Base-by-base conservation (phyloP, 2,113 vertebrate genomes). In the Micronycteris hirsuta region DNA sequence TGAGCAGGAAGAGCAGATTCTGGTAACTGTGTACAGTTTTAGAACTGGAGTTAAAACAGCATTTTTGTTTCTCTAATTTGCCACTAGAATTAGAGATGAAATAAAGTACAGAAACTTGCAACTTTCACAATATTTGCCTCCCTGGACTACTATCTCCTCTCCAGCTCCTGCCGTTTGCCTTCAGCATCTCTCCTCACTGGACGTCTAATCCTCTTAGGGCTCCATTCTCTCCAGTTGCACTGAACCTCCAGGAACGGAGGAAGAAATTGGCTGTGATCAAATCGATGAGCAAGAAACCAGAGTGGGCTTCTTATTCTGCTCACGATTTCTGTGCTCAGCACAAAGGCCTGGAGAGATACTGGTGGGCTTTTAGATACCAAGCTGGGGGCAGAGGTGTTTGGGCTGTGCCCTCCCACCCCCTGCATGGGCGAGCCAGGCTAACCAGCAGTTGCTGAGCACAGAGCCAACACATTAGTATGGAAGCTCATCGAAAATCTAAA, bases 151-250 rank as follows among this genome's bases (percentile, higher is more conserved):
- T 41, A 78, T 31, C 54, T 38, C 52, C n/a, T 54, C 86, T 28
- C 14, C 4, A 0, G 8, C 8, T 36, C 33, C 49, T 28, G 45
- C 70, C 4, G 0, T 71, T 58, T 56, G 38, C 45, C 86, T 71
- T 41, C 0, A 0, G n/a, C 31, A 15, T 95, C 56, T 70, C 74
- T 83, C 67, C 5, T 47, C 14, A 0, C 22, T 54, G 47, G 20
- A 4, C 17, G 6, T 52, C 88, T 97, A 82, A 92, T 94, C 93
- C 36, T 94, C 84, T 90, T 68, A 80, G 49, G 45, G 49, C 20
- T 70, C 31, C 38, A 19, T 61, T 67, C 76, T 93, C 16, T 88
- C 1, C 0, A 28, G 90, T 70, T 81, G 74, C 81, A 54, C 84
- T 4, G 28, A 61, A 68, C 92, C 86, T 77, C 61, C 9, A 2